Evolutionary conservation across 2,888 invertebrate genomes (phyloP).

Genomic region (Onthophagus sagittarius): DNA sequence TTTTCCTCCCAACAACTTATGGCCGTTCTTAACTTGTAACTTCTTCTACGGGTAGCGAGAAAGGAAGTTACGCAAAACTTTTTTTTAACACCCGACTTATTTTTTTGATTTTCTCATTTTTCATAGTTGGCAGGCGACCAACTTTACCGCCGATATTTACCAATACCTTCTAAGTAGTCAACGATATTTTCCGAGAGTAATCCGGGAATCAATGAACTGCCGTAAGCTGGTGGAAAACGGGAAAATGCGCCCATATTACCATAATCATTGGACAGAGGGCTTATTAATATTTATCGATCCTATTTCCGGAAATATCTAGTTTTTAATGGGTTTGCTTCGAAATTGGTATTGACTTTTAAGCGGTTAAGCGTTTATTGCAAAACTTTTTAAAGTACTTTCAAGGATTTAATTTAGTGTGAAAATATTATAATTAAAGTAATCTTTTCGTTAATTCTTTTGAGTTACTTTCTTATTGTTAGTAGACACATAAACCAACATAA

Average conservation of each 20-base stretch:
- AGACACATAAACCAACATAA: no score
- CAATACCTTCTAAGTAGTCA: not conserved
- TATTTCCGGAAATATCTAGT: not conserved
- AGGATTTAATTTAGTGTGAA: not conserved
- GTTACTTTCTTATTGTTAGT: no score
- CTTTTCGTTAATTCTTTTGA: no score
- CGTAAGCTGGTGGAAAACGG: not conserved
- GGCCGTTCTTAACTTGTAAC: not conserved
- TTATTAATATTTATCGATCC: constrained; percentile 7
- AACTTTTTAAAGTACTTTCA: not conserved
- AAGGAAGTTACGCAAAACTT: constrained; percentile 7
- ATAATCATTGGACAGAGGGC: constrained; percentile 6
- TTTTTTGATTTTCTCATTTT: not conserved
- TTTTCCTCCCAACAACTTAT: constrained; percentile 17
- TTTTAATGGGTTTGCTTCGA: not conserved
- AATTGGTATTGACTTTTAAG: not conserved
- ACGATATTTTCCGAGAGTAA: not conserved
- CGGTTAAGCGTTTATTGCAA: not conserved
- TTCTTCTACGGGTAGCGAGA: not conserved
- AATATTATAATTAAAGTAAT: no score
- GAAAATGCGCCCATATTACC: not conserved
- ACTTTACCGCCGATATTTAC: not conserved
- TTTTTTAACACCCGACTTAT: not conserved
- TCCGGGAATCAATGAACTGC: not conserved
- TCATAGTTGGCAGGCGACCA: not conserved